Conservation (phyloP, 2,797 vertebrate genomes). For the Chrysocyon brachyurus region DNA sequence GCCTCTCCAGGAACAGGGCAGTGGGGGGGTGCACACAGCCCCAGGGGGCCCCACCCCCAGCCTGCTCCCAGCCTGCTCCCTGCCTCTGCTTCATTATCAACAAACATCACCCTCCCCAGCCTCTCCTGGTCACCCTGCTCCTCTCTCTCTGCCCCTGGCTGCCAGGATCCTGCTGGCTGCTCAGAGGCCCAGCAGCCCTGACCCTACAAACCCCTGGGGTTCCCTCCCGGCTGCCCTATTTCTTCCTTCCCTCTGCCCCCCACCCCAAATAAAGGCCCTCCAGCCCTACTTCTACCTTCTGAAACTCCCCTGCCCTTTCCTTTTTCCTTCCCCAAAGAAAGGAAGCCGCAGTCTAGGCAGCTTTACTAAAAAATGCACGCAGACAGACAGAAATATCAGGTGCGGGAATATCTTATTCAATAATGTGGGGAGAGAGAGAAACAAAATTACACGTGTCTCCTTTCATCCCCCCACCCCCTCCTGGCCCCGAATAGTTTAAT, state of each 20-base stretch:
- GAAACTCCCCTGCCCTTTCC: not conserved
- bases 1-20: not conserved
- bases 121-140: not conserved
- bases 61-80: not conserved
- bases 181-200: not conserved
- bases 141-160: not conserved
- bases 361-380: not conserved
- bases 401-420: slow-evolving; percentile 57
- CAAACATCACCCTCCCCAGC: too few species aligned
- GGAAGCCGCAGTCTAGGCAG: not conserved
- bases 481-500: slow-evolving; percentile 69
- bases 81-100: not conserved
- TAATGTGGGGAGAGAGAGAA: not conserved
- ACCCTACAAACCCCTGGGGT: not conserved
- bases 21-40: not conserved
- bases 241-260: not conserved
- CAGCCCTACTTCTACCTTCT: not conserved
- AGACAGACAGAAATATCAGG: not conserved
- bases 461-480: slow-evolving; percentile 28
- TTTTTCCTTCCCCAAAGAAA: not conserved
- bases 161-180: not conserved
- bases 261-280: not conserved
- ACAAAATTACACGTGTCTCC: slow-evolving; percentile 71
- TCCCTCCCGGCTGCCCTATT: not conserved
- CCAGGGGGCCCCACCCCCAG: not conserved